phyloP scores from a whole-genome alignment of 2,113 vertebrate species.

The Pachyramphus minor region DNA sequence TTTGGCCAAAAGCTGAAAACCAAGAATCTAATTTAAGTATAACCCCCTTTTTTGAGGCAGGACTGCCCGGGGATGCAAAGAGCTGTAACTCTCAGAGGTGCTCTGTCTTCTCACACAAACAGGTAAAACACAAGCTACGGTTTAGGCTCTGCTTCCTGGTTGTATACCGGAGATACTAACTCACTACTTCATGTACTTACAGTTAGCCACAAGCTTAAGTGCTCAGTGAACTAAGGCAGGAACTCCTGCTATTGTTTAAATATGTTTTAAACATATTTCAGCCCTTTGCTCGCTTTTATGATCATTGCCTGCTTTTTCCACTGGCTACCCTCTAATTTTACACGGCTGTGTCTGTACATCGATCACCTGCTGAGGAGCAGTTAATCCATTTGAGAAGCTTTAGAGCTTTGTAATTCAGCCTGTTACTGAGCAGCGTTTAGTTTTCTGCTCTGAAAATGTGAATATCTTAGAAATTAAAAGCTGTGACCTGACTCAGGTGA shows the following conservation, averaged over 20 bases:
- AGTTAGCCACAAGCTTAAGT: neutral
- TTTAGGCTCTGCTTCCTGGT: neutral
- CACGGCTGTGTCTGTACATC: neutral
- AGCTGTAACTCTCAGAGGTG: neutral
- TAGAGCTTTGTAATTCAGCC: neutral
- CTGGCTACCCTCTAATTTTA: neutral
- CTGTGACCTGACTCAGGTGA: neutral
- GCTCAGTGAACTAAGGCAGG: neutral
- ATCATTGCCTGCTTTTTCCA: neutral
- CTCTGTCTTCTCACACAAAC: neutral
- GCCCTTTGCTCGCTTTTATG: neutral
- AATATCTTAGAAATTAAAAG: constrained; percentile 10
- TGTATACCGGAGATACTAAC: neutral
- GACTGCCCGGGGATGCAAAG: neutral
- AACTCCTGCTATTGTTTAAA: neutral
- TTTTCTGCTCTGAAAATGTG: neutral
- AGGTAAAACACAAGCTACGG: neutral
- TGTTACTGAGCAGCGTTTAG: neutral
- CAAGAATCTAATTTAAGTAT: neutral
- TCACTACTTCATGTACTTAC: neutral
- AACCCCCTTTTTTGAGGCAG: neutral
- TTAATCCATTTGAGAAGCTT: neutral
- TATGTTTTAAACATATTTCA: neutral
- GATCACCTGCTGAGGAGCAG: neutral
- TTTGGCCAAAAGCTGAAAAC: neutral